Percentiles rank a stretch among this genome's conserved stretches.
Conservation (phyloP, 2,113 vertebrate genomes). For the Diadophis punctatus region DNA sequence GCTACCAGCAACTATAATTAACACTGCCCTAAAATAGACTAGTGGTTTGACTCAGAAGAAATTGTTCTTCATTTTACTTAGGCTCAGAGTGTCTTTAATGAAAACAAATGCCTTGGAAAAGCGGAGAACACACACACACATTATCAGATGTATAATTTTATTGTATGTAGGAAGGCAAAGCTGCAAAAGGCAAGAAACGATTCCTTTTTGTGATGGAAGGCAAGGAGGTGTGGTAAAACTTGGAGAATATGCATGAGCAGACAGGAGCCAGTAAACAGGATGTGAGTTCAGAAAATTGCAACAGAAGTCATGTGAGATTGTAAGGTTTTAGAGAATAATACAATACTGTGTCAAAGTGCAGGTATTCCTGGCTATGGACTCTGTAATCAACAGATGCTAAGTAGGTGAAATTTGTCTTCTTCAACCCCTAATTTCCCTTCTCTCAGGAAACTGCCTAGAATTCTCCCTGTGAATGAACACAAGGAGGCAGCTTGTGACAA, state of each 20-base stretch:
- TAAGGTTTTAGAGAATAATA: neutral
- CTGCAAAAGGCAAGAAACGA: neutral
- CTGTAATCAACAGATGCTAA: neutral
- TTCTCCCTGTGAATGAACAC: neutral
- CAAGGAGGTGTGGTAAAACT: neutral
- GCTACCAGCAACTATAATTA: neutral
- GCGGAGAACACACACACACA: neutral
- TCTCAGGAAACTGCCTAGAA: neutral
- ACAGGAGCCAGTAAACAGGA: conserved; percentile 26
- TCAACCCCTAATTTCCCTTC: neutral
- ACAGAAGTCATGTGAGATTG: conserved; percentile 1
- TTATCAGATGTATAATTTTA: neutral
- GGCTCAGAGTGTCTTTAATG: neutral
- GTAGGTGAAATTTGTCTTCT: no score
- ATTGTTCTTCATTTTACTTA: neutral
- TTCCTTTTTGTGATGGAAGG: conserved; percentile 8
- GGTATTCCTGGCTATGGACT: neutral
- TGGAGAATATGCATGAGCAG: neutral
- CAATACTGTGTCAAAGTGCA: conserved; percentile 9
- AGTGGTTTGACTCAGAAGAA: neutral
- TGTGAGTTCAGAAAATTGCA: conserved; percentile 28
- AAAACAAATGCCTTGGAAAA: neutral
- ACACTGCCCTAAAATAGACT: neutral
- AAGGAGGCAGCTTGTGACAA: neutral
- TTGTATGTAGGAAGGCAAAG: neutral